These are phyloP conservation scores for Heliothis subflexa DNA, from an alignment of 1,140 invertebrate species.

Conservation along the genomic window DNA sequence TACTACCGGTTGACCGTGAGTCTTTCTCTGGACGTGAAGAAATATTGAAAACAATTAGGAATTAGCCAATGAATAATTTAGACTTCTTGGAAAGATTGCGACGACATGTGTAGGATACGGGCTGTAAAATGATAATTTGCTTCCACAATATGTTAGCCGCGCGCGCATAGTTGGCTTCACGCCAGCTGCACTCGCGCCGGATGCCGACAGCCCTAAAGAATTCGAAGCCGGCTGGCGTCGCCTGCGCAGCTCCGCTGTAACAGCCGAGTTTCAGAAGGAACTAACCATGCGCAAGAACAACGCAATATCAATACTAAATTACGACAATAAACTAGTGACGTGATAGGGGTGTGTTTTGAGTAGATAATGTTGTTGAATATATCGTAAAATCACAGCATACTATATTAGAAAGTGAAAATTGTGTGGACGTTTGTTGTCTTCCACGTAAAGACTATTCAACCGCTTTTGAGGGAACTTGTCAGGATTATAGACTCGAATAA, in stretches of 20 bases:
- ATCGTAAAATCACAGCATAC: no score
- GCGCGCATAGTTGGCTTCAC: slow-evolving; percentile 70
- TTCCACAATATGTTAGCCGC: slow-evolving; percentile 73
- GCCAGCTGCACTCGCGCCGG: slow-evolving; percentile 78
- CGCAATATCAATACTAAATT: not conserved
- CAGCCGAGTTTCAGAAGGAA: not conserved
- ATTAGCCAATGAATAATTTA: slow-evolving; percentile 46
- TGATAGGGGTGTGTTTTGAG: no score
- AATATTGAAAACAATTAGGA: slow-evolving; percentile 39
- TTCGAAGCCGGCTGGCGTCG: slow-evolving; percentile 50
- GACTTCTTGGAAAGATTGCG: slow-evolving; percentile 11
- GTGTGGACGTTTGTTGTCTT: not conserved
- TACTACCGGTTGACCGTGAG: slow-evolving; percentile 46
- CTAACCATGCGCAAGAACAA: not conserved
- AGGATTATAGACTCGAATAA: no score
- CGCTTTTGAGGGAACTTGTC: no score
- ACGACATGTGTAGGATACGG: slow-evolving; percentile 23
- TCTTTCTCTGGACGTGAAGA: slow-evolving; percentile 62
- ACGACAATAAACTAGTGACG: no score
- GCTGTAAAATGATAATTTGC: slow-evolving; percentile 64
- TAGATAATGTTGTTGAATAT: no score
- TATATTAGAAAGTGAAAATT: no score
- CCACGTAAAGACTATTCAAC: no score
- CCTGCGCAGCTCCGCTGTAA: not conserved
- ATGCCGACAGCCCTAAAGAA: slow-evolving; percentile 69